Percentiles rank a stretch among this genome's conserved stretches.
Evolutionary conservation across 1,140 invertebrate genomes (phyloP).

Genomic region (Trichonephila inaurata): DNA sequence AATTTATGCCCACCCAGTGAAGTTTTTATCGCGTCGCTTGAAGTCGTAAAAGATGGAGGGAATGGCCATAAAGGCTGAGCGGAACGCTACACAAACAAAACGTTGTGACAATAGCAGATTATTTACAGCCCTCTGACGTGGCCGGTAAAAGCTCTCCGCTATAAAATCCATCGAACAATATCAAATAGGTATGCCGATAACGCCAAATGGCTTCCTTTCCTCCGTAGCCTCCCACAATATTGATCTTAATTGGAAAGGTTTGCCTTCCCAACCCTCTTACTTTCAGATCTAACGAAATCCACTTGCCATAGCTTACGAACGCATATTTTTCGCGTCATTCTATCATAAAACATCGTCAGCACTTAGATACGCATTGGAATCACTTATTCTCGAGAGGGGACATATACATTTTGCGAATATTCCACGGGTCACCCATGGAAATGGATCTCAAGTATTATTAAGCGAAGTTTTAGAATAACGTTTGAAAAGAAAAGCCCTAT

Average conservation of each 20-base stretch:
- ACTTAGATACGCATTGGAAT: not conserved
- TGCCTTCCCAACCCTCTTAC: conserved; percentile 2
- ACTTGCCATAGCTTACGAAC: not conserved
- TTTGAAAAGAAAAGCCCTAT: no score
- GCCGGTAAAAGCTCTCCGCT: conserved; percentile 65
- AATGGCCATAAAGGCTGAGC: conserved; percentile 70
- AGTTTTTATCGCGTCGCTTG: conserved; percentile 73
- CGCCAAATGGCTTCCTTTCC: conserved; percentile 56
- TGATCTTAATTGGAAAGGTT: conserved; percentile 65
- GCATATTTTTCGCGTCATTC: not conserved
- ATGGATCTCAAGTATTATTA: no score
- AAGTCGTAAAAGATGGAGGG: conserved; percentile 74
- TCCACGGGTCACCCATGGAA: not conserved
- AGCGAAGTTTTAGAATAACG: no score
- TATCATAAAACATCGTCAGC: conserved; percentile 19
- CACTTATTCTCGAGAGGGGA: not conserved
- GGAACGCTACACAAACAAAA: conserved; percentile 72
- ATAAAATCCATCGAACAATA: conserved; percentile 74
- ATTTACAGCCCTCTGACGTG: conserved; percentile 72
- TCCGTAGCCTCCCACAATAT: conserved; percentile 59
- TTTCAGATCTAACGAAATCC: conserved; percentile 48
- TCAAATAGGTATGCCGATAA: conserved; percentile 73
- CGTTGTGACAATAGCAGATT: conserved; percentile 74
- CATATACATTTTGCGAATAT: conserved; percentile 1
- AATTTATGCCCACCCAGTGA: conserved; percentile 71